phyloP scores from a whole-genome alignment of 2,888 invertebrate genomes.

The Agrochola litura region DNA sequence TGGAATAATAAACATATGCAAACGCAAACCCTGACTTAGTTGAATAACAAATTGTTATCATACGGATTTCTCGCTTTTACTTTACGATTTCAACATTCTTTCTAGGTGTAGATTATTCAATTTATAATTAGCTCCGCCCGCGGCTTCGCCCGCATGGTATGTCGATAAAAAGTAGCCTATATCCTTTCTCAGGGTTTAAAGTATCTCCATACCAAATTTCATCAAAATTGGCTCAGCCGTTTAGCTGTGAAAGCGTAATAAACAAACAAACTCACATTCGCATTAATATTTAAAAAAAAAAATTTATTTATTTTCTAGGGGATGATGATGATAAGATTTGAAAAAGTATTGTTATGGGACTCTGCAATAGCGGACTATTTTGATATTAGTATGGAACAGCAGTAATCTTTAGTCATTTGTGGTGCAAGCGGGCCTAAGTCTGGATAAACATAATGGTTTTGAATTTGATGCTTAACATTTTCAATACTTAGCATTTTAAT shows the following conservation, averaged over 20 bases:
- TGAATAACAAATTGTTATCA: slow-evolving; percentile 19
- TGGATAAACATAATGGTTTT: too few species aligned
- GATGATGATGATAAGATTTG: not conserved
- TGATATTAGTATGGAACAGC: not conserved
- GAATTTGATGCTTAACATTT: not conserved
- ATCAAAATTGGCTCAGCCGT: too few species aligned
- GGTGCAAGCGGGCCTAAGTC: not conserved
- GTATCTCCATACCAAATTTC: too few species aligned
- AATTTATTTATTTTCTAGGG: too few species aligned
- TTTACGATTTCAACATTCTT: not conserved
- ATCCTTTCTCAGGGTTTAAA: too few species aligned
- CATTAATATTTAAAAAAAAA: too few species aligned
- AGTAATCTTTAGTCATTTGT: not conserved
- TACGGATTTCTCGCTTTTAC: not conserved
- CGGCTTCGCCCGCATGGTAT: too few species aligned
- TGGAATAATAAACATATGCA: slow-evolving; percentile 38
- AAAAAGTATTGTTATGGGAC: not conserved
- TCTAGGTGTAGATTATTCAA: not conserved
- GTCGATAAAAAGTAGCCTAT: too few species aligned
- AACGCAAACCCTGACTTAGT: slow-evolving; percentile 3
- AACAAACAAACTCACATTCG: too few species aligned
- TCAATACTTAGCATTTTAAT: too few species aligned
- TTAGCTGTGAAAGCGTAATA: too few species aligned
- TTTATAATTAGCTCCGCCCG: too few species aligned
- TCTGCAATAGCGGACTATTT: not conserved